Conservation (phyloP, 2,888 invertebrate species). For the Mimachlamys varia region DNA sequence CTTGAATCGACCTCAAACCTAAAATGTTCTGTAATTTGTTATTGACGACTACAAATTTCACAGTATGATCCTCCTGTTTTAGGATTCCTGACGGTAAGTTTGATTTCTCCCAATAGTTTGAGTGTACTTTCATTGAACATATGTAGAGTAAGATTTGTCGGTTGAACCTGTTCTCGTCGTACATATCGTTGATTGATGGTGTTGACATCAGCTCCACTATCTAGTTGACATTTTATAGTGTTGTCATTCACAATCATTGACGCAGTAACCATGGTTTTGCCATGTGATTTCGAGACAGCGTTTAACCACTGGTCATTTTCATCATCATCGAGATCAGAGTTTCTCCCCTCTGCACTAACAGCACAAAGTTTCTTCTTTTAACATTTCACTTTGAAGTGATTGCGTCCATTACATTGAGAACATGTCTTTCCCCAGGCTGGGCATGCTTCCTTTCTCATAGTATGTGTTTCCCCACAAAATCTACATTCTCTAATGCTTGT, state of each 20-base stretch:
- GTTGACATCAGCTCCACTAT: conserved; percentile 41
- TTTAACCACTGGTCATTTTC: neutral
- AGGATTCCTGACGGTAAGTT: conserved; percentile 25
- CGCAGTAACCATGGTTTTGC: neutral
- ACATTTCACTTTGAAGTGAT: conserved; percentile 1
- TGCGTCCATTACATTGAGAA: conserved; percentile 1
- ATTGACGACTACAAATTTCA: neutral
- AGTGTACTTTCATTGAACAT: conserved; percentile 41
- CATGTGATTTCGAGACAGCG: neutral
- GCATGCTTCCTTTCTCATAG: conserved; percentile 24
- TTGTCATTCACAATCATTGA: conserved; percentile 28
- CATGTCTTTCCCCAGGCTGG: conserved; percentile 36
- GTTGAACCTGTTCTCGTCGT: neutral
- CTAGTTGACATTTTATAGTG: conserved; percentile 32
- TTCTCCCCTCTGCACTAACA: neutral
- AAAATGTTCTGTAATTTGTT: neutral
- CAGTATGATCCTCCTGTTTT: neutral
- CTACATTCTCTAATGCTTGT: neutral
- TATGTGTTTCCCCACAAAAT: conserved; percentile 38
- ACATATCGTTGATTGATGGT: conserved; percentile 28
- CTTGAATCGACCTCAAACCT: neutral
- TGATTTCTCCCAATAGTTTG: conserved; percentile 36
- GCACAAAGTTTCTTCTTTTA: neutral
- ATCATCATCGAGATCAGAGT: neutral
- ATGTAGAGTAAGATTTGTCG: conserved; percentile 20